These are phyloP conservation scores for Calyptomena viridis DNA, from an alignment of 2,113 vertebrate species.

Conservation along the genomic window DNA sequence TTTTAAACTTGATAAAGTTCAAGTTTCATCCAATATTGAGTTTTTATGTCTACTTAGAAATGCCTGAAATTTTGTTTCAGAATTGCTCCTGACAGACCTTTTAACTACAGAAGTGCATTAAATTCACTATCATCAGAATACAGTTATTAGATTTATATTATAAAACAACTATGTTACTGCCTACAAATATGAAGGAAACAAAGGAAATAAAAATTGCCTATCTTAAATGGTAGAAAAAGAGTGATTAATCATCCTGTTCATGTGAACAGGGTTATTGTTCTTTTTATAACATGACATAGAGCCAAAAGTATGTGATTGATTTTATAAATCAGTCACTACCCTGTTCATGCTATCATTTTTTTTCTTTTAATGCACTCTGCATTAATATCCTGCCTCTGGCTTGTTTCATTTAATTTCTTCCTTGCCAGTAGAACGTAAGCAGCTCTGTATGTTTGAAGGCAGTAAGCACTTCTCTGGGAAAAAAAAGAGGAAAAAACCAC, in stretches of 20 bases:
- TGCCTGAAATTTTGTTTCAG: slow-evolving; percentile 17
- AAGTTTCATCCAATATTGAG: not conserved
- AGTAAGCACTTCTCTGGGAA: not conserved
- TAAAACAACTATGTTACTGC: not conserved
- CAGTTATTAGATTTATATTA: not conserved
- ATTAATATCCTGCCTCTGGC: slow-evolving; percentile 58
- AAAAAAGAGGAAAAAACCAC: not conserved
- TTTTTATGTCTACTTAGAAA: slow-evolving; percentile 22
- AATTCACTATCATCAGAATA: not conserved
- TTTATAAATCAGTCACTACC: slow-evolving; percentile 53
- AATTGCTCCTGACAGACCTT: slow-evolving; percentile 5
- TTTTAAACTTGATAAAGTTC: not conserved
- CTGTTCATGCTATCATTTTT: slow-evolving; percentile 4
- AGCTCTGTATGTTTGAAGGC: not conserved
- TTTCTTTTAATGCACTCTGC: slow-evolving; percentile 59
- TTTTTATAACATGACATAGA: slow-evolving; percentile 51
- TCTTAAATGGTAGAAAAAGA: slow-evolving; percentile 18
- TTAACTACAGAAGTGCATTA: not conserved
- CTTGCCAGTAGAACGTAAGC: slow-evolving; percentile 25
- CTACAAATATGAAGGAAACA: not conserved
- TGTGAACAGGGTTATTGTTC: slow-evolving; percentile 61
- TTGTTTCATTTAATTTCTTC: slow-evolving; percentile 56
- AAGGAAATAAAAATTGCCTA: not conserved
- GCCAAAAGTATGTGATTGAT: slow-evolving; percentile 43
- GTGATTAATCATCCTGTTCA: slow-evolving; percentile 60